Base-by-base conservation (phyloP, 2,888 invertebrate species). In the Phorcus lineatus region DNA sequence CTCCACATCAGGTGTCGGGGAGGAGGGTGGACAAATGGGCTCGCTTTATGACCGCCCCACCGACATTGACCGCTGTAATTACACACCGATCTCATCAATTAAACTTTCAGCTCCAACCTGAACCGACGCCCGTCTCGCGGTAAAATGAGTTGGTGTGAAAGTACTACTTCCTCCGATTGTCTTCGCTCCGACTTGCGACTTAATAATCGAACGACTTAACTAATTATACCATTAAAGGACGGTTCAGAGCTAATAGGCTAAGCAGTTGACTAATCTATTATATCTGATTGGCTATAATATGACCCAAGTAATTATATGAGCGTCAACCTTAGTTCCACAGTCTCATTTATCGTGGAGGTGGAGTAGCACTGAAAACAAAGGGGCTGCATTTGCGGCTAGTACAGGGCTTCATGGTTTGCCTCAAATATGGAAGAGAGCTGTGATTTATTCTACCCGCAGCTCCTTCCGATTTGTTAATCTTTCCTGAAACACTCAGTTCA, bases 171-270 rank as follows among this genome's bases (percentile, higher is more conserved):
- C 55, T 76, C 55, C 55, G 55, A 76, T 55, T 55, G 76, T 54
- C 55, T 76, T 75, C 76, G 11, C 24, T 55, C 55, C 55, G 19
- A 55, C 28, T 55, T 55, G 74, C 55, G 76, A 76, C 74, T 76
- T 76, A 55, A 76, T 76, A 76, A 55, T 76, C 76, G 76, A 31
- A 28, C 55, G 40, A 22, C 53, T 76, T 62, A 52, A 78, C 78
- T 78, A 78, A 78, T 78, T 67, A 52, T 66, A 53, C 36, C 66
- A 78, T 78, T 78, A 78, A 62, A 52, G 67, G 47, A 24, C 66
- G 28, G n/a, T 7, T 11, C 24, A 28, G 53, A n/a, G 67, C 53
- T 67, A 52, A 78, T 67, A 67, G 62, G 28, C 67, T 52, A 24
- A 77, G 36, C 67, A 78, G 62, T 78, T 66, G 78, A 28, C 67